Evolutionary conservation across 1,140 invertebrate species (phyloP).

Genomic region (Tribolium madens): DNA sequence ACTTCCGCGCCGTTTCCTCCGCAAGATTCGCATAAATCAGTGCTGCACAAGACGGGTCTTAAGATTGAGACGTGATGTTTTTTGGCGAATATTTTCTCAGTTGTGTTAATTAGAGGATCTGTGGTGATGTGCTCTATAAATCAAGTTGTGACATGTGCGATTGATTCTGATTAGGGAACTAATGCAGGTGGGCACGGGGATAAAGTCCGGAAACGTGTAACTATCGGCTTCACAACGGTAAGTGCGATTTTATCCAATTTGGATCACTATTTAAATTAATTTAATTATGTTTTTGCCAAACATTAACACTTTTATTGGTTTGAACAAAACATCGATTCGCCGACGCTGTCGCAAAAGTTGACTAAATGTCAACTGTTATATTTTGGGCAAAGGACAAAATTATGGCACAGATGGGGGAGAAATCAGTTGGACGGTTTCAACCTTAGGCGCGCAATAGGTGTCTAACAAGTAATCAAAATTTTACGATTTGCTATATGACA

Average conservation of each 20-base stretch:
- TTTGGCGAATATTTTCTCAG: background rate
- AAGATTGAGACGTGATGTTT: background rate
- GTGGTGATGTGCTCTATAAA: constrained; percentile 40
- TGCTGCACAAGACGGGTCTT: background rate
- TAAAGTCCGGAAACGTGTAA: constrained; percentile 22
- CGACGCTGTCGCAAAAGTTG: background rate
- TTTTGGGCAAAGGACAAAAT: background rate
- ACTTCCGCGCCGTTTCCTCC: constrained; percentile 12
- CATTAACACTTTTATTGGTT: background rate
- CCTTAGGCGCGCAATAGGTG: background rate
- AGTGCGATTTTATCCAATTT: constrained; percentile 9
- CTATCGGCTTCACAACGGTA: constrained; percentile 18
- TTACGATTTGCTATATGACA: background rate
- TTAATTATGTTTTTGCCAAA: background rate
- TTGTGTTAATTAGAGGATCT: constrained; percentile 19
- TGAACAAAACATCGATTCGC: background rate
- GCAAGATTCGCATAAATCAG: background rate
- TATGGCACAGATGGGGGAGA: background rate
- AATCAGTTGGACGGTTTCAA: background rate
- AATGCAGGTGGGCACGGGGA: constrained; percentile 8
- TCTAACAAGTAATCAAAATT: constrained; percentile 11
- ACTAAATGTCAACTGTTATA: background rate
- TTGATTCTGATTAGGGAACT: constrained; percentile 27
- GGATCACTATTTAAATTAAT: background rate
- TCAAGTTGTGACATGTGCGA: constrained; percentile 43